Evolutionary conservation across 2,113 vertebrate genomes (phyloP).

Genomic region (Baryphthengus martii): DNA sequence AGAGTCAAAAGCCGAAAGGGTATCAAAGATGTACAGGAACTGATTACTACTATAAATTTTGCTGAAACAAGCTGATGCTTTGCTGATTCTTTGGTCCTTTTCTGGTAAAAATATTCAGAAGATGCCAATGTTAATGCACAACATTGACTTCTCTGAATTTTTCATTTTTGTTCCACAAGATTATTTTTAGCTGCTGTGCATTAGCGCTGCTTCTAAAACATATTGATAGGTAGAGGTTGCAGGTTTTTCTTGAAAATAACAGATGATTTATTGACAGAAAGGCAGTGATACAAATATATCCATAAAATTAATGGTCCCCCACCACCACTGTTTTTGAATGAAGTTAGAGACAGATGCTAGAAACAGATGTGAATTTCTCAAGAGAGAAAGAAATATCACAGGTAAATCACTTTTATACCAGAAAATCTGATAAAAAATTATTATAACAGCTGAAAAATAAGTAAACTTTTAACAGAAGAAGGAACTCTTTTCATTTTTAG

Average conservation of each 20-base stretch:
- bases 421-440: neutral
- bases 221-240: neutral
- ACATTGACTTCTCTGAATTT: slow-evolving; percentile 45
- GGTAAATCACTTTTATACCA: slow-evolving; percentile 43
- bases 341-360: neutral
- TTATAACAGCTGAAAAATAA: neutral
- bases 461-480: neutral
- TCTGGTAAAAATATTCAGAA: slow-evolving; percentile 37
- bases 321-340: neutral
- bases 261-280: slow-evolving; percentile 3
- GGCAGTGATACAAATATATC: neutral
- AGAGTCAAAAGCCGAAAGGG: slow-evolving; percentile 13
- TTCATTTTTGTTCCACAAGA: slow-evolving; percentile 17
- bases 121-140: slow-evolving; percentile 36
- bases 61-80: slow-evolving; percentile 50
- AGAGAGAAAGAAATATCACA: slow-evolving; percentile 23
- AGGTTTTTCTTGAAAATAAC: neutral
- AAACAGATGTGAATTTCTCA: neutral
- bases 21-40: slow-evolving; percentile 55
- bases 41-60: slow-evolving; percentile 65
- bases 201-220: slow-evolving; percentile 46
- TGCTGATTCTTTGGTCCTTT: slow-evolving; percentile 56
- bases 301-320: neutral
- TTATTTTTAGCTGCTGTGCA: slow-evolving; percentile 46
- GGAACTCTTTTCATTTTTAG: neutral